Base-by-base conservation (phyloP, 2,888 invertebrate species). In the Leptopilina drosophilae region DNA sequence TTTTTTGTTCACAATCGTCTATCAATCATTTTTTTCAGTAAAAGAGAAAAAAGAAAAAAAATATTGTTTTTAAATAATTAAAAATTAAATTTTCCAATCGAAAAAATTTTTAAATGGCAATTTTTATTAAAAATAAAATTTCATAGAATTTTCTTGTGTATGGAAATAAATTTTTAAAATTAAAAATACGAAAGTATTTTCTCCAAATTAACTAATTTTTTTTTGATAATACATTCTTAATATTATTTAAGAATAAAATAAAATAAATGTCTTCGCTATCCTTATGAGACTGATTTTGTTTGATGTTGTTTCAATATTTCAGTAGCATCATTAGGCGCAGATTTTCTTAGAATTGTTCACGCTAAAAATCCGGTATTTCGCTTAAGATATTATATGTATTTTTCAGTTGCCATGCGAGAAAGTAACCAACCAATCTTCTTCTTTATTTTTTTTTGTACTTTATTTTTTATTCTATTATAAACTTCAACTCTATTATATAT, bases 261-360 rank as follows among this genome's bases (percentile, higher is more conserved):
- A 33, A 33, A 33, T 12, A 49, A 49, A 49, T 49, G 14, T 69
- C 33, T 40, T 14, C 49, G 0, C 8, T 33, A 26, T 69, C 15
- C 49, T 49, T 20, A 4, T 53, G 49, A 42, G 42, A 73, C 26
- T 73, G 33, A 73, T 73, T 33, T 26, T 14, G 1, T 14, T 33
- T n/a, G 53, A 73, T 12, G 14, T 46, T 46, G 67, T 46, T 49
- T 67, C 46, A 49, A 67, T 67, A 67, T 73, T 73, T 73, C 33
- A 73, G 69, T 69, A 53, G n/a, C 73, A 73, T 73, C 69, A 73
- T 73, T 56, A 73, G 73, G 56, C 73, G 56, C 73, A 53, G 56
- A 14, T 49, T 73, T 73, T 73, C 73, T 40, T 73, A 53, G 73
- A 73, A 73, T 40, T 53, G 56, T 26, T 73, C 73, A 33, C 26